Percentiles rank a stretch among this genome's conserved stretches.
These are phyloP conservation scores for Tetramorium simillimum DNA, from an alignment of 1,140 invertebrate genomes.

Conservation along the genomic window DNA sequence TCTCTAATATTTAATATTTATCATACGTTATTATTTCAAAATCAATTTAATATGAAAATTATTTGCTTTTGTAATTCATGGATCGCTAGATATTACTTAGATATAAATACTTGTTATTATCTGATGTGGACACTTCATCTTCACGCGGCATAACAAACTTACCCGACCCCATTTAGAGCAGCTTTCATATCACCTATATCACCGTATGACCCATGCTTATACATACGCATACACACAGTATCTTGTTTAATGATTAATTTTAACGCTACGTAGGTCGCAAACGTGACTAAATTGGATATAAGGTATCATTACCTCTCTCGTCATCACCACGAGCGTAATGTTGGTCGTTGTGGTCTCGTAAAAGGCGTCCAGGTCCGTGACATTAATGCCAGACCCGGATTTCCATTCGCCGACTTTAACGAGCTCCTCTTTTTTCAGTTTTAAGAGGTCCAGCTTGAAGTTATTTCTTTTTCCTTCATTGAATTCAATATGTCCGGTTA, in stretches of 20 bases:
- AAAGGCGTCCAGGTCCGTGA: constrained; percentile 95
- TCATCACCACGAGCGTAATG: constrained; percentile 95
- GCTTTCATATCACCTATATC: constrained; percentile 32
- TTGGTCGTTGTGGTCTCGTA: constrained; percentile 93
- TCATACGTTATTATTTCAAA: not conserved
- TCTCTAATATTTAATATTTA: not conserved
- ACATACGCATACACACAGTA: not conserved
- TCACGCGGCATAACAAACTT: constrained; percentile 9
- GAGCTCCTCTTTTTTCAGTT: constrained; percentile 91
- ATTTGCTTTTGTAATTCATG: not conserved
- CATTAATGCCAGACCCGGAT: constrained; percentile 90
- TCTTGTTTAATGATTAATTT: constrained; percentile 42
- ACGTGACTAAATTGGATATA: constrained; percentile 37
- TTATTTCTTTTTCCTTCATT: constrained; percentile 92
- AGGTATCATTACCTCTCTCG: constrained; percentile 90
- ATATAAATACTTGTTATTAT: not conserved
- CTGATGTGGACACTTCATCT: constrained; percentile 17
- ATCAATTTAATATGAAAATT: not conserved
- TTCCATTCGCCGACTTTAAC: constrained; percentile 94
- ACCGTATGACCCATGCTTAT: not conserved
- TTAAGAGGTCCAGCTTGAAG: constrained; percentile 94
- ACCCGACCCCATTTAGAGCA: not conserved
- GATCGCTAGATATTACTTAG: not conserved
- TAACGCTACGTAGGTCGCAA: constrained; percentile 9
- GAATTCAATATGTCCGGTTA: constrained; percentile 96